phyloP scores from a whole-genome alignment of 2,797 vertebrate genomes.

The Megaceryle alcyon region DNA sequence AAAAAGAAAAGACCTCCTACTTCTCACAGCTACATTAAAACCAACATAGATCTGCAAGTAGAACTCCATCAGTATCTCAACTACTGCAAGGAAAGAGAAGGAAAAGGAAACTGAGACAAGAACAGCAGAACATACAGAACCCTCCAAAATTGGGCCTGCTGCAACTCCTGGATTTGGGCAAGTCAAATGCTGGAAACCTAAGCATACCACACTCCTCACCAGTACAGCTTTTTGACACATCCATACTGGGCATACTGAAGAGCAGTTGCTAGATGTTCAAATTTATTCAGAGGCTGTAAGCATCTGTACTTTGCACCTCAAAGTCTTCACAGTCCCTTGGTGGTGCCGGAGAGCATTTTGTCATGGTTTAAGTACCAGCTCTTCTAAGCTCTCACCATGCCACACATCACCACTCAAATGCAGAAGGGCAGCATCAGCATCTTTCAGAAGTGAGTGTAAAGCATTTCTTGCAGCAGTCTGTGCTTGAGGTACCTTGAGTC shows the following conservation, averaged over 20 bases:
- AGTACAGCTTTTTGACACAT: not conserved
- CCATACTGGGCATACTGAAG: not conserved
- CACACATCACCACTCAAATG: not conserved
- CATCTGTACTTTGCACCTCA: conserved; percentile 20
- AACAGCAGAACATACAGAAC: not conserved
- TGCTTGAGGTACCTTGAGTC: not conserved
- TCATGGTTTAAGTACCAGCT: not conserved
- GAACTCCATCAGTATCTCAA: not conserved
- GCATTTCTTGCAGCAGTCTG: not conserved
- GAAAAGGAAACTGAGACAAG: not conserved
- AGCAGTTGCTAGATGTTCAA: not conserved
- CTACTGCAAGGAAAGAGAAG: not conserved
- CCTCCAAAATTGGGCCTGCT: not conserved
- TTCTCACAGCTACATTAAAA: not conserved
- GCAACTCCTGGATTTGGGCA: not conserved
- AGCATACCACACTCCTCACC: rapidly evolving
- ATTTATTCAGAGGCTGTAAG: conserved; percentile 22
- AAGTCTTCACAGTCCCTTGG: not conserved
- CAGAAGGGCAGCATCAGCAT: not conserved
- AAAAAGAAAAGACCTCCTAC: conserved; percentile 15
- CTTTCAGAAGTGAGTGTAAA: conserved; percentile 9
- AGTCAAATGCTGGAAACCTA: not conserved
- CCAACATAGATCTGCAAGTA: not conserved
- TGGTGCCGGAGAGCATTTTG: not conserved
- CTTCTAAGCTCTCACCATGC: not conserved